Evolutionary conservation across 1,140 invertebrate genomes (phyloP).

Genomic region (Drosophila sucinea): DNA sequence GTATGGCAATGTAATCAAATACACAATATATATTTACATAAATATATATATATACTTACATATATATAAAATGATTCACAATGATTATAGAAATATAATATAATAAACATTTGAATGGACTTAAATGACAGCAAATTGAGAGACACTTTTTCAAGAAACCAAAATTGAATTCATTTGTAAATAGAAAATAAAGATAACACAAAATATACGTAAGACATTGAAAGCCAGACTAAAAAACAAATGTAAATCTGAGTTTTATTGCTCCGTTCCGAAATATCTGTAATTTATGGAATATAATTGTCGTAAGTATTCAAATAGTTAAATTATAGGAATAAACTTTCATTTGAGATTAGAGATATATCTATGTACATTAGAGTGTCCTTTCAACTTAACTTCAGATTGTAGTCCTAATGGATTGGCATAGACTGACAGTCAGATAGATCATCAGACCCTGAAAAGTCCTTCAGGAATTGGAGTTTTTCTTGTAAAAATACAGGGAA

Average conservation of each 20-base stretch:
- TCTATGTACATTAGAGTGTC: too few species aligned
- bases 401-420: too few species aligned
- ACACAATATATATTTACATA: constrained; percentile 52
- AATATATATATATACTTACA: constrained; percentile 46
- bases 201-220: constrained; percentile 68
- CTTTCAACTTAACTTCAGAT: too few species aligned
- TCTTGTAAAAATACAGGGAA: too few species aligned
- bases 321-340: too few species aligned
- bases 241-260: not conserved
- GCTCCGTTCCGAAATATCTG: not conserved
- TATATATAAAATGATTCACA: constrained; percentile 23
- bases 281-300: too few species aligned
- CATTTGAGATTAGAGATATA: too few species aligned
- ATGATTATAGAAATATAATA: constrained; percentile 28
- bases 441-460: too few species aligned
- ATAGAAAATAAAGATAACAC: constrained; percentile 55
- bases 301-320: too few species aligned
- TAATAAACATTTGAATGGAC: constrained; percentile 21
- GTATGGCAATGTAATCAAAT: constrained; percentile 60
- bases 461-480: too few species aligned
- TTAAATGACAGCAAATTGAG: constrained; percentile 20
- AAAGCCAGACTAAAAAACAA: constrained; percentile 51
- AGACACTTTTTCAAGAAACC: constrained; percentile 13
- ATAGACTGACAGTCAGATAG: too few species aligned
- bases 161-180: constrained; percentile 64